Base-by-base conservation (phyloP, 2,113 vertebrate species). In the Etheostoma spectabile region DNA sequence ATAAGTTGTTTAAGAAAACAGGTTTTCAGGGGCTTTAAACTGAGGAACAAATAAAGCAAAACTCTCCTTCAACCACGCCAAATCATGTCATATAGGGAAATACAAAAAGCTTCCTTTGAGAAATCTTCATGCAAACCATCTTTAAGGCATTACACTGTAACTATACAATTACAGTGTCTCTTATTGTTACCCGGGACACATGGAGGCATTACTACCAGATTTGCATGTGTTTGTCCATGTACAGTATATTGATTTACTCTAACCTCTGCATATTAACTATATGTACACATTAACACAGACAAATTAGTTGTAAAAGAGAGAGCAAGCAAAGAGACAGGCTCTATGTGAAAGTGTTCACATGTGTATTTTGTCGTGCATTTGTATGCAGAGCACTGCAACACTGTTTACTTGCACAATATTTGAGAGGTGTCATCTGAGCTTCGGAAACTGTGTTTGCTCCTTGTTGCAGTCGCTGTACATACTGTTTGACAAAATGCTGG, bases 331-430 rank as follows among this genome's bases (percentile, higher is more conserved):
- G n/a, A 65, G 52, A 46, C 19, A 1, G 35, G 33, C 73, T 73
- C 30, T 8, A 8, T 6, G 67, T 38, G 16, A 38, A 27, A 5
- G 18, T 22, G 55, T 33, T 15, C 0, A 2, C 27, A n/a, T 14
- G 5, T 0, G 42, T 52, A 2, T 68, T 24, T 4, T 30, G 38
- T 27, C 13, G 24, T 38, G 21, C 53, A 52, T 85, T 72, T 72
- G 74, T 84, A 73, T 74, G 74, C 74, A 0, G 55, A 56, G 35
- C 14, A 27, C 75, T 30, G 72, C 59, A 30, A 53, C 49, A 8
- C 46, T 86, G 78, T 88, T 89, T 89, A 51, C 85, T 74, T 16
- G 70, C 72, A 66, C 60, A 88, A 88, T 85, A 86, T 89, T 83
- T 83, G 85, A 56, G 5, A 46, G 75, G 63, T 46, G 74, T 76